Evolutionary conservation across 2,113 vertebrate genomes (phyloP), one percentile per base, ranked within the genome.

Genomic region (Myotis brandtii): DNA sequence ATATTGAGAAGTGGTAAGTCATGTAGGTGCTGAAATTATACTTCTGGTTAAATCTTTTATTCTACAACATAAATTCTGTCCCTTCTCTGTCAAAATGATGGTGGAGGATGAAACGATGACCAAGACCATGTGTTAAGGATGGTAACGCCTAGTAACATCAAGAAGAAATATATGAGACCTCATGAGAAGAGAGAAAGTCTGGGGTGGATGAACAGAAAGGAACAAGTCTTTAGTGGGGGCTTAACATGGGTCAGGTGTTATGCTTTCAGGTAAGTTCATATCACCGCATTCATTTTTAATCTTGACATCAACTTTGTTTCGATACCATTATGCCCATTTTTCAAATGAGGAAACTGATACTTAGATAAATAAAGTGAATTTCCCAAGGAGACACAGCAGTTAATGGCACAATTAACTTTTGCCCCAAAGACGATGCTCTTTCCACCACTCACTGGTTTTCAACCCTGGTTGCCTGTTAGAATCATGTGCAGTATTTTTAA

Each of bases 41-140:
- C 52, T 59, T 48, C n/a, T 56, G 27, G 59, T 77, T 96, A 95
- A 91, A 21, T 66, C 3, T 91, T 83, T 83, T 62, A 21, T 81
- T 76, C 9, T 91, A 23, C n/a, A 32, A 67, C 8, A 72, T 72
- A 77, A 81, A 62, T 14, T 25, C 16, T 89, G 46, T 72, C 9
- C 11, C 3, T 80, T 93, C 27, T 77, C 48, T 64, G 25, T 83
- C 52, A 52, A 23, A 88, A 94, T 91, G 67, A 72, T 48, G 21
- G 52, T 30, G 48, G 30, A 25, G 67, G 23, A 66, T 32, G 48
- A 50, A 84, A 86, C 93, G 89, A 79, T 30, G 17, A 85, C 12
- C 6, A 69, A 89, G 73, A 46, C 54, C 0, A 43, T 32, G 25
- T 40, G 50, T 37, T 56, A 64, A 96, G 59, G 50, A 92, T 46